Base-by-base conservation (phyloP, 2,113 vertebrate genomes). In the Heliornis fulica region DNA sequence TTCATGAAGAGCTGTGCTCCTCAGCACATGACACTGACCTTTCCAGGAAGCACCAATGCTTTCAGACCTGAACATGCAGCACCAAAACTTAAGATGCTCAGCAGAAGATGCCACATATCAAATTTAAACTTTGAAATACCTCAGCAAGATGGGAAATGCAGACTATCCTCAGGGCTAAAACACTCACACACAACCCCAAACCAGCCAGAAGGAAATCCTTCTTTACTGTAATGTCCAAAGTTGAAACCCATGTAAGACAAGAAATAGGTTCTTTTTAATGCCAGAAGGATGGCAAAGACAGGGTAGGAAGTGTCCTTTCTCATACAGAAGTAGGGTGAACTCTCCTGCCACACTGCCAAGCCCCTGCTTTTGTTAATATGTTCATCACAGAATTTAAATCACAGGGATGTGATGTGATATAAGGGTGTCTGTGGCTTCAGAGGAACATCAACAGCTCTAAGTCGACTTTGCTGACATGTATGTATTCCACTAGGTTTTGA, bases 1-100 rank as follows among this genome's bases (percentile, higher is more conserved):
- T 92, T 94, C 85, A 83, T 85, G 87, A 56, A 81, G 38, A 88
- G 64, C 79, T 46, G 8, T 19, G 83, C 79, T 95, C 79, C 68
- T 83, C 56, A 40, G 57, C 89, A 83, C 1, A 0, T 48, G 83
- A 81, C 56, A 43, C 38, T 86, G 54, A 94, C 92, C 83, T 79
- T 80, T 45, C 66, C 64, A 74, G 68, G 60, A 87, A 83, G 46
- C 15, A 3, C 34, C 68, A 77, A 25, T 29, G 9, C 29, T 14
- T 70, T 74, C 0, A 0, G 21, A 34, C 28, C 18, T 5, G 0
- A 65, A 59, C 4, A 14, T 0, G 0, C 18, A 74, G 36, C 20
- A 80, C 12, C n/a, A 36, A 72, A 81, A 84, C 23, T 22, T 13
- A 31, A 36, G 8, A n/a, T 32, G 25, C 13, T 77, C 36, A 16